Evolutionary conservation across 2,888 invertebrate genomes (phyloP).

Genomic region (Cephus nigrinus): DNA sequence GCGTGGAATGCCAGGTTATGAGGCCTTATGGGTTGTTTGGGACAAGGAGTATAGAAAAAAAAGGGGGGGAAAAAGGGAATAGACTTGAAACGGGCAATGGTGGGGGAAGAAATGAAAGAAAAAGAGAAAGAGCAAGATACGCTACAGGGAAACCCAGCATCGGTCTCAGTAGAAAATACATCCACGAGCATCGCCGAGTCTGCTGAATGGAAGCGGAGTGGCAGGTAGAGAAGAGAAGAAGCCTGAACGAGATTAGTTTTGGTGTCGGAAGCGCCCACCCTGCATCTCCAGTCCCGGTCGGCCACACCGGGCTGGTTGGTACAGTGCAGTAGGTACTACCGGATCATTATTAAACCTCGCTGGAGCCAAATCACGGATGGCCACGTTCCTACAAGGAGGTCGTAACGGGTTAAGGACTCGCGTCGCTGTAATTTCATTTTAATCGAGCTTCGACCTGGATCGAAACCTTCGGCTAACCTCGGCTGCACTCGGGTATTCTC

Average conservation of each 20-base stretch:
- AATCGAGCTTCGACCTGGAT: neutral
- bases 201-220: constrained; percentile 6
- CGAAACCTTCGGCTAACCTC: too few species aligned
- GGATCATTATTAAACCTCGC: too few species aligned
- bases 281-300: neutral
- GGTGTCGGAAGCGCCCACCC: constrained; percentile 7
- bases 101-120: too few species aligned
- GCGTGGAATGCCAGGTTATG: constrained; percentile 28
- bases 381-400: neutral
- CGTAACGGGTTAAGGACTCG: neutral
- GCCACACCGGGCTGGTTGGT: too few species aligned
- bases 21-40: constrained; percentile 17
- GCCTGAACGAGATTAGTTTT: constrained; percentile 3
- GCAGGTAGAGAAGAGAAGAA: constrained; percentile 5
- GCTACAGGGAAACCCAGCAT: too few species aligned
- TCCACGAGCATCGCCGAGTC: constrained; percentile 3
- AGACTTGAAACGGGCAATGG: too few species aligned
- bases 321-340: too few species aligned
- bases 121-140: too few species aligned
- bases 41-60: neutral
- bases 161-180: neutral
- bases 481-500: too few species aligned
- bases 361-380: neutral
- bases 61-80: neutral
- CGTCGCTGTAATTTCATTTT: neutral